phyloP scores from a whole-genome alignment of 2,113 vertebrate genomes.

The Pardalotus punctatus region DNA sequence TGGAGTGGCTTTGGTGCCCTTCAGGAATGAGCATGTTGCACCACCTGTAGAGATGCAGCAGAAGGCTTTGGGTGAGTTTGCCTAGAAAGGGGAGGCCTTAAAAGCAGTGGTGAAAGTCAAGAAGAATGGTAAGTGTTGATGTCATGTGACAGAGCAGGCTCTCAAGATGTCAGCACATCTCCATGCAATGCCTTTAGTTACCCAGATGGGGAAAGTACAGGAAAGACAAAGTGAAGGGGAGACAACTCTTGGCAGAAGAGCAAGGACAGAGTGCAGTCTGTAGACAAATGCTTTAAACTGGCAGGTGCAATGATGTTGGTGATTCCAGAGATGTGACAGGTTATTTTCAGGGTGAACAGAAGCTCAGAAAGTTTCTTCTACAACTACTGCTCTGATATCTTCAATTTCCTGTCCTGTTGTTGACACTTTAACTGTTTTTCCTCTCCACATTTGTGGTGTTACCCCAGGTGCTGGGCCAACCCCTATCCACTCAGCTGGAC shows the following conservation, averaged over 20 bases:
- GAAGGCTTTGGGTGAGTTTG: background rate
- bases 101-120: background rate
- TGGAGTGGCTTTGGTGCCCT: background rate
- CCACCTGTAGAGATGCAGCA: background rate
- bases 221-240: background rate
- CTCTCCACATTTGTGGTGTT: background rate
- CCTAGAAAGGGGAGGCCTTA: background rate
- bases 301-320: background rate
- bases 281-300: background rate
- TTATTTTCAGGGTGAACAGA: background rate
- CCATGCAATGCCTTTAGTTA: background rate
- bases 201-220: background rate
- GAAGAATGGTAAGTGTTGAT: background rate
- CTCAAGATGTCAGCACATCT: background rate
- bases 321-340: background rate
- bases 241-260: accelerated
- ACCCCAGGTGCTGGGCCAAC: background rate
- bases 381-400: background rate
- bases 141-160: background rate
- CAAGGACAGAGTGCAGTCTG: background rate
- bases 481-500: background rate
- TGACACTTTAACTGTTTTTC: background rate
- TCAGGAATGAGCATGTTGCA: background rate
- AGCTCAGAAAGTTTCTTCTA: background rate
- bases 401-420: background rate